phyloP scores from a whole-genome alignment of 2,888 invertebrate species.

The Marronus borbonicus region DNA sequence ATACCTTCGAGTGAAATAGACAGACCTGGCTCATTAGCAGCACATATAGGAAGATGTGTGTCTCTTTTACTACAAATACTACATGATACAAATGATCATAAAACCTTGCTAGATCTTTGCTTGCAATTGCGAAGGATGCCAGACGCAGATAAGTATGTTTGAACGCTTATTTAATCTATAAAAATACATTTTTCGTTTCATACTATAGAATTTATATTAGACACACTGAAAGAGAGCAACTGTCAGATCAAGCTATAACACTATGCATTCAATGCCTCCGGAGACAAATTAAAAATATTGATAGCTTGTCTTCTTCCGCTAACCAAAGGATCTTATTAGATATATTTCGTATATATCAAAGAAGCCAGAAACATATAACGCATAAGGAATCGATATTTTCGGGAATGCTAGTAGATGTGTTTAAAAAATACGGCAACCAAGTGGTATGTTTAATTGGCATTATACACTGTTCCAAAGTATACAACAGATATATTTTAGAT shows the following conservation, averaged over 20 bases:
- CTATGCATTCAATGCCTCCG: constrained; percentile 81
- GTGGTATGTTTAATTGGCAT: constrained; percentile 68
- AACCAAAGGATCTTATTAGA: constrained; percentile 72
- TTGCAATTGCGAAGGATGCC: constrained; percentile 85
- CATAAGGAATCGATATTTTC: constrained; percentile 76
- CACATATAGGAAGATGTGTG: constrained; percentile 91
- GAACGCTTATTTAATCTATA: constrained; percentile 8
- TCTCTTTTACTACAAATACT: constrained; percentile 87
- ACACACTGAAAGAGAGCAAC: constrained; percentile 86
- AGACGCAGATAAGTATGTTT: constrained; percentile 85
- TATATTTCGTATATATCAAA: constrained; percentile 79
- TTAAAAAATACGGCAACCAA: constrained; percentile 76
- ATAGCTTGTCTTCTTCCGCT: constrained; percentile 64
- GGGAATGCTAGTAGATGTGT: constrained; percentile 79
- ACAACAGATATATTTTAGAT: constrained; percentile 61
- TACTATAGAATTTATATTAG: constrained; percentile 83
- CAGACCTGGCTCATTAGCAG: constrained; percentile 91
- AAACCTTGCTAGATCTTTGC: constrained; percentile 84
- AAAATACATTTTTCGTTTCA: background rate
- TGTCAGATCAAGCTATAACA: constrained; percentile 85
- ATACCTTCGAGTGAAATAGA: constrained; percentile 93
- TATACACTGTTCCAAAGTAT: constrained; percentile 24
- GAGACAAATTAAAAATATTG: constrained; percentile 73
- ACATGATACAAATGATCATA: constrained; percentile 84
- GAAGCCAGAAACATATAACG: constrained; percentile 77